Percentiles rank a stretch among this genome's conserved stretches.
These are phyloP conservation scores for Sigmodon hispidus DNA, from an alignment of 2,113 vertebrate genomes.

Conservation along the genomic window DNA sequence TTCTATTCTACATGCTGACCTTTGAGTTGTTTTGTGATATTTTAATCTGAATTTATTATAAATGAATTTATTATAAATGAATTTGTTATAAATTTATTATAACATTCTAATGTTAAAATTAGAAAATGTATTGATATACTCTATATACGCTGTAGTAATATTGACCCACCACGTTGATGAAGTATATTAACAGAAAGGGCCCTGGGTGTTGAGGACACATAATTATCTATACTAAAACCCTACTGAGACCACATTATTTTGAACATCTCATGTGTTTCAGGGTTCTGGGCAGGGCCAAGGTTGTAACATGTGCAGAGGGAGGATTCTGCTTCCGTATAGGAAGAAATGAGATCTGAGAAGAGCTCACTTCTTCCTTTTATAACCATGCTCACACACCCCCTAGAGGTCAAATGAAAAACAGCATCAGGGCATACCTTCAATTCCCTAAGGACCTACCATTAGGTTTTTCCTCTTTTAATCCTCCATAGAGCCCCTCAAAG, in stretches of 20 bases:
- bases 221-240: neutral
- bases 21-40: neutral
- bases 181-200: neutral
- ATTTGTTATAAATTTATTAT: too few relatives aligned
- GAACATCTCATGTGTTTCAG: neutral
- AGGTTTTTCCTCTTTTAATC: neutral
- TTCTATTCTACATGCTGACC: neutral
- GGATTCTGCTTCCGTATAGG: neutral
- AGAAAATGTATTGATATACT: neutral
- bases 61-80: too few relatives aligned
- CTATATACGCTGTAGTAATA: neutral
- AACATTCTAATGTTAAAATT: too few relatives aligned
- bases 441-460: neutral
- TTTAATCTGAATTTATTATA: neutral
- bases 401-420: neutral
- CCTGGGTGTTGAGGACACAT: neutral
- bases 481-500: neutral
- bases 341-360: neutral
- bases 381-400: neutral
- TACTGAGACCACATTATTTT: neutral
- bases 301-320: neutral
- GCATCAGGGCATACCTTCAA: too few relatives aligned
- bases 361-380: neutral
- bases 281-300: neutral
- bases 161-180: neutral